Evolutionary conservation across 2,797 vertebrate species (phyloP).

Genomic region (Salarias fasciatus): DNA sequence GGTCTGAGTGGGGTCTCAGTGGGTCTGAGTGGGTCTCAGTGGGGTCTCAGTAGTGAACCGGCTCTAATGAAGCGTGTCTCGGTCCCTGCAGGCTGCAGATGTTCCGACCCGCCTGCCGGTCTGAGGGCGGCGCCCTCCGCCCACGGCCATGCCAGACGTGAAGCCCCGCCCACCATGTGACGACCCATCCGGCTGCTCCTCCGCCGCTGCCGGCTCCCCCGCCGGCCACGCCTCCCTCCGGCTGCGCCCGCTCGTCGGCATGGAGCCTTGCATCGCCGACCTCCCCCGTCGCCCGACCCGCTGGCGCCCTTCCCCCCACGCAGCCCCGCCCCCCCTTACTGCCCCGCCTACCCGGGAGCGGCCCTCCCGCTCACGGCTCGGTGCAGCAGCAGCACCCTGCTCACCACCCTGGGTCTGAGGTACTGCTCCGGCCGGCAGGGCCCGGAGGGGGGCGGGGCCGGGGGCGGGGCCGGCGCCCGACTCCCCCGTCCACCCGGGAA

Average conservation of each 20-base stretch:
- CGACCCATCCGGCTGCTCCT: slow-evolving; percentile 74
- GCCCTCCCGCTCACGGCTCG: slow-evolving; percentile 67
- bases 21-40: too few species aligned
- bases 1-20: too few species aligned
- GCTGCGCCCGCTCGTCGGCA: slow-evolving; percentile 71
- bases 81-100: slow-evolving; percentile 47
- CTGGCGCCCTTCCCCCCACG: slow-evolving; percentile 75
- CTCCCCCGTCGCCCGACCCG: slow-evolving; percentile 79
- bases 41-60: too few species aligned
- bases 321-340: slow-evolving; percentile 77
- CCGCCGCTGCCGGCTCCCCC: slow-evolving; percentile 69
- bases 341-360: slow-evolving; percentile 77
- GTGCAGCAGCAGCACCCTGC: slow-evolving; percentile 85
- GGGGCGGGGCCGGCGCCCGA: slow-evolving; percentile 27
- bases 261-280: slow-evolving; percentile 82
- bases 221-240: slow-evolving; percentile 73
- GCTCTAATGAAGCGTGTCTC: too few species aligned
- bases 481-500: slow-evolving; percentile 45
- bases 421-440: slow-evolving; percentile 80
- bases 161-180: slow-evolving; percentile 84
- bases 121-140: slow-evolving; percentile 52
- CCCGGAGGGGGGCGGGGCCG: slow-evolving; percentile 32
- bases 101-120: slow-evolving; percentile 38
- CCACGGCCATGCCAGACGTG: slow-evolving; percentile 82
- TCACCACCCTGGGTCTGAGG: slow-evolving; percentile 84